Evolutionary conservation across 2,888 invertebrate genomes (phyloP), one percentile per base, ranked within the genome.

Genomic region (Netelia inedita): DNA sequence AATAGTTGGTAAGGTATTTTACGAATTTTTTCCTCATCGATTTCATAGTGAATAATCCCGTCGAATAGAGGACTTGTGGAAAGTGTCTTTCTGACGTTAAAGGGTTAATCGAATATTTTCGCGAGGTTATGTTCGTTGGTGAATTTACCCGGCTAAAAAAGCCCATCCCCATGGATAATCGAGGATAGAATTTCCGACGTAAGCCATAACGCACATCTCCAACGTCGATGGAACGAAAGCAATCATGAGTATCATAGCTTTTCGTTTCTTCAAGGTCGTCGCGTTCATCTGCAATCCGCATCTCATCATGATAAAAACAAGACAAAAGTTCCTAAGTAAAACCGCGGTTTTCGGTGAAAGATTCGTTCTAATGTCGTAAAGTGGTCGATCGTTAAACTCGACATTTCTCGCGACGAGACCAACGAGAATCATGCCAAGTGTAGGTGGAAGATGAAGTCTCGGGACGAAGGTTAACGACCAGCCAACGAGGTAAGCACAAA

Each of bases 371-470:
- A 85, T 83, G 21, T 85, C 82, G 78, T 83, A 85, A 8, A 83
- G 28, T 5, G 80, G 46, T 19, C 46, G 53, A 28, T 46, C 82
- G 16, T 76, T 57, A 19, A 82, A 71, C 21, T 71, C 75, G 16
- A 83, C 23, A 19, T 85, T 85, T 43, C 85, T 35, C 2, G 83
- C 83, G 9, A 94, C 88, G 0, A 95, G 94, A 9, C 95, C 95
- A 78, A 95, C 94, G 75, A 95, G 92, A 9, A 95, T 91, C 95
- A 95, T 95, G 23, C 95, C 95, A 79, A 95, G 91, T 92, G 95
- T 94, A 16, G 95, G 95, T 1, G 95, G 94, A 14, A 94, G 76
- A 19, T 85, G 85, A 65, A 85, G 81, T 16, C 71, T 63, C 28
- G 85, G 85, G 3, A 85, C 65, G n/a, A 79, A 71, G 8, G 85